phyloP scores from a whole-genome alignment of 2,888 invertebrate genomes.

The Orthonychiurus folsomi region DNA sequence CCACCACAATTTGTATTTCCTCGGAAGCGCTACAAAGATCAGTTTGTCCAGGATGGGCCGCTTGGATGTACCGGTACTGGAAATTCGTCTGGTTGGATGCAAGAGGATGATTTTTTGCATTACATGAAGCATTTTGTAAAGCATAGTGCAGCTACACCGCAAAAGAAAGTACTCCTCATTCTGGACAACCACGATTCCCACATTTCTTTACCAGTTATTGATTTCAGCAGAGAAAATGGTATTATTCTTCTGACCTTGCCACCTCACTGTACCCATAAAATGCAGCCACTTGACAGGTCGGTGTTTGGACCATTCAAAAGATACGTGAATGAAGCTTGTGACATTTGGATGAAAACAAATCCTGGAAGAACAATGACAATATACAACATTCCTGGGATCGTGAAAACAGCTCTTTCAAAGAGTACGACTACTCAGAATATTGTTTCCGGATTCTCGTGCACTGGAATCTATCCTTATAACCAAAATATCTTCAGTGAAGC shows the following conservation, averaged over 20 bases:
- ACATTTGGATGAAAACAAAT: constrained; percentile 41
- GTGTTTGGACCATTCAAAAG: constrained; percentile 44
- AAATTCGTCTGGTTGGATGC: constrained; percentile 41
- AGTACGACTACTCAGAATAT: constrained; percentile 34
- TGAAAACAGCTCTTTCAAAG: constrained; percentile 24
- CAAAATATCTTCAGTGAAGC: constrained; percentile 29
- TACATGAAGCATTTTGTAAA: constrained; percentile 40
- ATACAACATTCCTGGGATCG: constrained; percentile 41
- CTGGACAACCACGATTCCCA: constrained; percentile 34
- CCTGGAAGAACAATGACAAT: constrained; percentile 42
- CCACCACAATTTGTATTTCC: constrained; percentile 41
- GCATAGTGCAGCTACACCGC: constrained; percentile 25
- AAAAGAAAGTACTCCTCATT: constrained; percentile 29
- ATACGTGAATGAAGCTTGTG: constrained; percentile 38
- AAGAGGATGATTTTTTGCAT: constrained; percentile 36
- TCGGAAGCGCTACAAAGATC: constrained; percentile 47
- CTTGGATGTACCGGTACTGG: constrained; percentile 53
- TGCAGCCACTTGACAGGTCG: constrained; percentile 45
- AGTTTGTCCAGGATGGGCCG: constrained; percentile 57
- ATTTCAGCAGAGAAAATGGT: constrained; percentile 42
- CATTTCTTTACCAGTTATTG: constrained; percentile 35
- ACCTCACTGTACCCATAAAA: constrained; percentile 44
- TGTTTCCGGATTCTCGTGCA: constrained; percentile 26
- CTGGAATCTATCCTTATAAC: constrained; percentile 36
- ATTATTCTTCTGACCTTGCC: constrained; percentile 44